Conservation (phyloP, 23 tunicate genomes). For the Oikopleura albicans region DNA sequence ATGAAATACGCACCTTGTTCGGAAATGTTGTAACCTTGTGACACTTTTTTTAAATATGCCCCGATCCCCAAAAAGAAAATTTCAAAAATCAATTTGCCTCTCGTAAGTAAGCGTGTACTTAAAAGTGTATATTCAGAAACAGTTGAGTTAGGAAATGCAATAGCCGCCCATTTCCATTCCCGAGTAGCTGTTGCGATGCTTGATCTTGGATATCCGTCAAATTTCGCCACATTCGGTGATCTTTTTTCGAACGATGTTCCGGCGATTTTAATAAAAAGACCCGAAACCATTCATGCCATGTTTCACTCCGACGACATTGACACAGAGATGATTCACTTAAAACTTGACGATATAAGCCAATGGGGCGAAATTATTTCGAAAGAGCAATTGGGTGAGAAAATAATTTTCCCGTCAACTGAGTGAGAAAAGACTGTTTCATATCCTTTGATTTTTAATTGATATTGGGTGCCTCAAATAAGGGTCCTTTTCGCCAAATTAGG, state of each 20-base stretch:
- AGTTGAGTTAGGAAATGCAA: not conserved
- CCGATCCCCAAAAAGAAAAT: too few species aligned
- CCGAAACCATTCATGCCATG: not conserved
- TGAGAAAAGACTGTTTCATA: too few species aligned
- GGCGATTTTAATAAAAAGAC: not conserved
- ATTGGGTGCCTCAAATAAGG: too few species aligned
- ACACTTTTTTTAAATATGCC: too few species aligned
- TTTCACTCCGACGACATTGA: not conserved
- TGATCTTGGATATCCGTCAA: not conserved
- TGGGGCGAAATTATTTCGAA: not conserved
- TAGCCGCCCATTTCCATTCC: not conserved
- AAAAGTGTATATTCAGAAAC: not conserved
- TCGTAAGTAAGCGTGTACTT: too few species aligned
- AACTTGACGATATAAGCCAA: not conserved
- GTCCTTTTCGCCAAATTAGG: too few species aligned
- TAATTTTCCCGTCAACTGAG: too few species aligned
- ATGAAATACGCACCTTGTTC: too few species aligned
- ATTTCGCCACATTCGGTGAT: not conserved
- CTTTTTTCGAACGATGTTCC: not conserved
- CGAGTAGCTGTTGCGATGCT: not conserved
- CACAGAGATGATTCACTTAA: not conserved
- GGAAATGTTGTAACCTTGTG: too few species aligned
- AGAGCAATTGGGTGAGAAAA: not conserved
- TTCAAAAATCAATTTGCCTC: too few species aligned
- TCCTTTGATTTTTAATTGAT: too few species aligned